Base-by-base conservation (phyloP, 2,888 invertebrate genomes). In the Drosophila lacicola region DNA sequence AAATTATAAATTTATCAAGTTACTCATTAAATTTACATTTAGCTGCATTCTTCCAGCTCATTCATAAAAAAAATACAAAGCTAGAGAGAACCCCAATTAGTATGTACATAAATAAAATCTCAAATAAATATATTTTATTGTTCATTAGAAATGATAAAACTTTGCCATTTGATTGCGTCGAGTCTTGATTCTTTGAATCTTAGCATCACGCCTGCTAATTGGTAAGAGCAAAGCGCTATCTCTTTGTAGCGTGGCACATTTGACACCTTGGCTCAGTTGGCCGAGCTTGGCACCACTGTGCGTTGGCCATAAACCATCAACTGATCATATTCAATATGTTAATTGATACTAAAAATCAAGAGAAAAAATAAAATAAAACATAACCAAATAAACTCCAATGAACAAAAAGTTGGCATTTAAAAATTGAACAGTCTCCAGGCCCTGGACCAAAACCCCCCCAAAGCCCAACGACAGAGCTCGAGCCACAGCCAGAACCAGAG, bases 261-360 rank as follows among this genome's bases (percentile, higher is more conserved):
- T 68, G 68, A 71, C 73, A 78, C 74, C 79, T 81, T 54, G 29
- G 6, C 17, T 36, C 36, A 36, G 36, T 36, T 51, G 19, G 33
- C 33, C 19, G 17, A 33, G 10, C n/a, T 67, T 64, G 37, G 65
- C 42, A 49, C 68, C 87, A 86, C 87, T 83, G 76, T 80, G 81
- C 68, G 65, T 49, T 51, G 49, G 75, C 69, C 62, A 76, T 71
- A 65, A 67, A 79, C 54, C 70, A 76, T 71, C 73, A 53, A 47
- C 65, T 69, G 75, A 63, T 67, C 80, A 85, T 69, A 70, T 75
- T 66, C 71, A 73, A 75, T 80, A 86, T 85, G 85, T 81, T 88
- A 85, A 85, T 88, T 85, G 86, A 81, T 80, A 88, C 79, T 85
- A 79, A 82, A 80, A 82, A 83, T 70, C 65, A 25, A 51, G 21